Percentiles rank a stretch among this genome's conserved stretches.
Conservation (phyloP, 2,888 invertebrate genomes). For the Metacarcinus magister region DNA sequence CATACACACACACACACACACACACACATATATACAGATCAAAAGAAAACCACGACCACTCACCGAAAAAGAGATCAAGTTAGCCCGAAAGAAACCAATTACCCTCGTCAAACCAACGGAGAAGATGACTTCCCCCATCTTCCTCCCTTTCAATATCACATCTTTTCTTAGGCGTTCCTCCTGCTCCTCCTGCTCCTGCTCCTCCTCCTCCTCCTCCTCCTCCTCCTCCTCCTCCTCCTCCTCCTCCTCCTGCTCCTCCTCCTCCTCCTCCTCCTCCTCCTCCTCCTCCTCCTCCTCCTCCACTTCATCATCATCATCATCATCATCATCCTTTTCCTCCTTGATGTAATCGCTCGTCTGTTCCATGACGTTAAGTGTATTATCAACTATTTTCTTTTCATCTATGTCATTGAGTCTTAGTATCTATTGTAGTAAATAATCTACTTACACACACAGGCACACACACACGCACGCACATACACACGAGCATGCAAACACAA, state of each 20-base stretch:
- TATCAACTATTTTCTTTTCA: too few species aligned
- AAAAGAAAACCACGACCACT: not conserved
- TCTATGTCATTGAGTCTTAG: too few species aligned
- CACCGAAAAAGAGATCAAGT: not conserved
- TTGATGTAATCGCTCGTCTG: too few species aligned
- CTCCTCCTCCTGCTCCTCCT: too few species aligned
- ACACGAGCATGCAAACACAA: not conserved
- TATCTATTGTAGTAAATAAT: not conserved
- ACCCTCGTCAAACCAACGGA: not conserved
- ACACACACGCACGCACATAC: not conserved
- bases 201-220: too few species aligned
- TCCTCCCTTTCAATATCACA: not conserved
- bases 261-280: too few species aligned
- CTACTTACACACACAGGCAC: not conserved
- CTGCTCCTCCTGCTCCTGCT: not conserved
- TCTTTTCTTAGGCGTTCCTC: not conserved
- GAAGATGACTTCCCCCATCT: not conserved
- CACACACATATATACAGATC: not conserved
- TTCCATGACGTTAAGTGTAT: too few species aligned
- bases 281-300: too few species aligned
- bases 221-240: too few species aligned
- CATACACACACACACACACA: not conserved
- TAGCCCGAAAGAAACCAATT: not conserved
- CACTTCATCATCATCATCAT: too few species aligned
- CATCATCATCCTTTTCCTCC: too few species aligned